These are phyloP conservation scores for Charanyca ferruginea DNA, from an alignment of 2,888 invertebrate genomes.

Conservation along the genomic window DNA sequence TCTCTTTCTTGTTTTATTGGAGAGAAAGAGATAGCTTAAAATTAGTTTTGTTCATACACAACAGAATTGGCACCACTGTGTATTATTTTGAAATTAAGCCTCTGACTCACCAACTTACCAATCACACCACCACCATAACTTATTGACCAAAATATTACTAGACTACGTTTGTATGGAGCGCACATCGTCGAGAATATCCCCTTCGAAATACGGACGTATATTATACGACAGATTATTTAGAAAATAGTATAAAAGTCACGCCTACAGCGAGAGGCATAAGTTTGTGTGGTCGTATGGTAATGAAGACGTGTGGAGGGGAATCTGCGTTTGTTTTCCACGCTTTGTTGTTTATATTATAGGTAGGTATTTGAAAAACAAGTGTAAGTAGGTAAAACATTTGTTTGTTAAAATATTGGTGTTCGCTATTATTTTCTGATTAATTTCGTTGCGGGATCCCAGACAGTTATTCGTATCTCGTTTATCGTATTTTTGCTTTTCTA, in stretches of 20 bases:
- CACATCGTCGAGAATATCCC: neutral
- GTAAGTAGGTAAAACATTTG: neutral
- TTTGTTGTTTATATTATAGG: conserved; percentile 3
- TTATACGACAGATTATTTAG: conserved; percentile 67
- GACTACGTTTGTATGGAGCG: neutral
- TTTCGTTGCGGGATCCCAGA: too few relatives aligned
- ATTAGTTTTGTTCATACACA: too few relatives aligned
- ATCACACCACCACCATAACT: neutral
- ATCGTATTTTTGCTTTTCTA: too few relatives aligned
- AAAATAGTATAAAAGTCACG: conserved; percentile 70
- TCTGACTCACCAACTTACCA: too few relatives aligned
- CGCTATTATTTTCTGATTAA: too few relatives aligned
- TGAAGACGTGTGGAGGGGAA: conserved; percentile 32
- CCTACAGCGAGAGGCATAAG: conserved; percentile 52
- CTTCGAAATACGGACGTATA: conserved; percentile 33
- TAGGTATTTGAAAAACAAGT: neutral
- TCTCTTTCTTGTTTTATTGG: too few relatives aligned
- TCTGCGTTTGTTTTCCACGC: conserved; percentile 16
- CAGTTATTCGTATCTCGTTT: too few relatives aligned
- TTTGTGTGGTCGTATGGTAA: conserved; percentile 72
- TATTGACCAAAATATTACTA: neutral
- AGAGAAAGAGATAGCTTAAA: too few relatives aligned
- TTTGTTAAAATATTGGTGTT: too few relatives aligned
- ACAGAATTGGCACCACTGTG: too few relatives aligned
- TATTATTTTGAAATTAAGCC: too few relatives aligned